Conservation (phyloP, 2,797 vertebrate genomes). For the Pangasius larnaudii region DNA sequence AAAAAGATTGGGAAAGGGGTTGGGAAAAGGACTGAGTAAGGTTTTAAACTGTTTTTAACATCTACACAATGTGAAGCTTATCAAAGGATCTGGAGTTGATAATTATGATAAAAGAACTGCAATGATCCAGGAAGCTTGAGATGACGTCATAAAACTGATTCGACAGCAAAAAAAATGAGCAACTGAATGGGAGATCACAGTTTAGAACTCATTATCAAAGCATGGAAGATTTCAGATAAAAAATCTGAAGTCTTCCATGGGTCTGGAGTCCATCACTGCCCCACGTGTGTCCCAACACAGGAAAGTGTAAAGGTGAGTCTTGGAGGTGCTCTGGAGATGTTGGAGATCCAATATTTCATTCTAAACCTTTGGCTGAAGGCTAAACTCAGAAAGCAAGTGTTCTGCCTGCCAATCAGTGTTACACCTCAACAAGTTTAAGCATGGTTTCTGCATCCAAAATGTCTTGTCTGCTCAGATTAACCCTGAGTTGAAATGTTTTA, state of each 20-base stretch:
- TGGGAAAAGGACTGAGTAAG: neutral
- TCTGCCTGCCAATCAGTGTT: neutral
- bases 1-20: neutral
- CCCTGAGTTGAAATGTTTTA: neutral
- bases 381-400: neutral
- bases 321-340: neutral
- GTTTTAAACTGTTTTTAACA: neutral
- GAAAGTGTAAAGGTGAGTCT: neutral
- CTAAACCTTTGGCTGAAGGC: neutral
- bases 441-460: neutral
- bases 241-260: neutral
- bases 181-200: neutral
- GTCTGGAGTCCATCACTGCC: neutral
- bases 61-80: neutral
- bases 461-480: neutral
- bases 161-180: neutral
- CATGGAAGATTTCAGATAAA: neutral
- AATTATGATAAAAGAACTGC: neutral
- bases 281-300: neutral
- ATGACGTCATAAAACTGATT: neutral
- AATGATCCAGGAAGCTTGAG: neutral
- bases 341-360: neutral
- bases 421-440: neutral
- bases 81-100: neutral
- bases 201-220: neutral